Conservation (phyloP, 2,113 vertebrate species). For the Dromas ardeola region DNA sequence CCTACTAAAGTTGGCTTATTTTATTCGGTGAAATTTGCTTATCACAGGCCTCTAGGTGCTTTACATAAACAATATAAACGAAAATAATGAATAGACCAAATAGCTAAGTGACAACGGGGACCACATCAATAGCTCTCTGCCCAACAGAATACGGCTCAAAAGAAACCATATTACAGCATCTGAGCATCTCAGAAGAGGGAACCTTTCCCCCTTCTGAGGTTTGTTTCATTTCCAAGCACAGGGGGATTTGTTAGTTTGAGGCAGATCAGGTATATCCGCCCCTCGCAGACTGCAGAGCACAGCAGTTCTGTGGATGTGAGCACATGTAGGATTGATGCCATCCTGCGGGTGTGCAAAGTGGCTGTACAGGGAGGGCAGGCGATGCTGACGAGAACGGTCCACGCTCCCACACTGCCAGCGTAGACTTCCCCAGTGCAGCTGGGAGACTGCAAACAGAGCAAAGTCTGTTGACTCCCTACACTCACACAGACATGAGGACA, state of each 20-base stretch:
- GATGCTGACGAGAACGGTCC: rapidly evolving
- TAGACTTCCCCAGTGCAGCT: background rate
- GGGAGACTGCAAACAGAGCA: background rate
- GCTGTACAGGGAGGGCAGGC: background rate
- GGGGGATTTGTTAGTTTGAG: slow-evolving; percentile 56
- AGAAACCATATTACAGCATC: slow-evolving; percentile 14
- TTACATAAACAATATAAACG: slow-evolving; percentile 63
- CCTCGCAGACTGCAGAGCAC: slow-evolving; percentile 21
- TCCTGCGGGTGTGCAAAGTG: background rate
- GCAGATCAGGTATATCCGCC: background rate
- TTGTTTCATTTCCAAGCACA: slow-evolving; percentile 28
- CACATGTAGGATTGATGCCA: background rate
- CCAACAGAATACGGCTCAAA: background rate
- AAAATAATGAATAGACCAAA: slow-evolving; percentile 70
- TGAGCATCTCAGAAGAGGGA: slow-evolving; percentile 26
- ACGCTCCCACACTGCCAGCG: background rate
- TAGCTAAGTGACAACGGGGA: slow-evolving; percentile 58
- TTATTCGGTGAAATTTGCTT: slow-evolving; percentile 60
- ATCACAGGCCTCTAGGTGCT: slow-evolving; percentile 65
- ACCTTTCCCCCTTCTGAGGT: background rate
- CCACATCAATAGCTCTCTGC: slow-evolving; percentile 60
- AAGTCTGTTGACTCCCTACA: background rate
- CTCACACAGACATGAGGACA: background rate
- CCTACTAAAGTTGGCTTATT: slow-evolving; percentile 66
- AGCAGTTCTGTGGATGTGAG: background rate